Percentiles rank a stretch among this genome's conserved stretches.
Conservation (phyloP, 2,113 vertebrate species). For the Rhinichthys klamathensis region DNA sequence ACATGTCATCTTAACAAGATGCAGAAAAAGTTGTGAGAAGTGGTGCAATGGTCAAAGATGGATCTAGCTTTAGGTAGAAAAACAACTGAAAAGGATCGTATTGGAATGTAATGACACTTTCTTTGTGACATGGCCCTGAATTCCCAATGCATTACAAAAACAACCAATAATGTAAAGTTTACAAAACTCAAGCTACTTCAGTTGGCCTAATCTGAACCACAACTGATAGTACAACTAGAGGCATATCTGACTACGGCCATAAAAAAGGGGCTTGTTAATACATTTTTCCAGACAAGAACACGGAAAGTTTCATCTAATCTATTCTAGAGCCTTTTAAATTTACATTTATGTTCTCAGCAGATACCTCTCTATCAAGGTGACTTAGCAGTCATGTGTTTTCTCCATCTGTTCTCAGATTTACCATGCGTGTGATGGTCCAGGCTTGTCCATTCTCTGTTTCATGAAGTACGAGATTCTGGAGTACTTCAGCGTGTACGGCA, state of each 20-base stretch:
- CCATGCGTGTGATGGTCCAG: conserved; percentile 87
- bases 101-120: background rate
- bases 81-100: background rate
- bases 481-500: conserved; percentile 93
- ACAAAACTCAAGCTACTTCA: background rate
- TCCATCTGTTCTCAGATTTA: conserved; percentile 71
- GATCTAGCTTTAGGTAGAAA: background rate
- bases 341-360: conserved; percentile 6
- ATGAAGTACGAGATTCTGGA: conserved; percentile 91
- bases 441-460: conserved; percentile 89
- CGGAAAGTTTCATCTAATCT: background rate
- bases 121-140: background rate
- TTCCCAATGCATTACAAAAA: background rate
- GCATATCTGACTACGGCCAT: background rate
- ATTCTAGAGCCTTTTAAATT: conserved; percentile 22
- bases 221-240: background rate
- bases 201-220: background rate
- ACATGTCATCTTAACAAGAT: background rate
- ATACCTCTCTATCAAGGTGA: background rate
- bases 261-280: background rate
- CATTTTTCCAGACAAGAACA: conserved; percentile 4
- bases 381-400: conserved; percentile 20
- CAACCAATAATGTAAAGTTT: background rate
- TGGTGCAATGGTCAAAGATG: background rate
- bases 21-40: background rate